Conservation (phyloP, 2,113 vertebrate genomes). For the Dendrocopos noguchii region DNA sequence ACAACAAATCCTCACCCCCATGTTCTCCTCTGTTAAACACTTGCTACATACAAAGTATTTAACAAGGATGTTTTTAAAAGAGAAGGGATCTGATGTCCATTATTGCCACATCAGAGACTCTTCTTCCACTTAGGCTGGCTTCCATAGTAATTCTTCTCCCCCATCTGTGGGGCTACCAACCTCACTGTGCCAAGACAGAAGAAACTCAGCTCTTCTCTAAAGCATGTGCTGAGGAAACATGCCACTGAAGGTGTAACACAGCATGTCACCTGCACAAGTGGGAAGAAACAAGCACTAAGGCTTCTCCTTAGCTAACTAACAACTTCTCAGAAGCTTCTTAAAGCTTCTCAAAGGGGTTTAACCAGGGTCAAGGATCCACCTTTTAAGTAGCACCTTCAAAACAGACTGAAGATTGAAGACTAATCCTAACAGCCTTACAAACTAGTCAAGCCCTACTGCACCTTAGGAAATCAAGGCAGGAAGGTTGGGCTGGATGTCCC, state of each 20-base stretch:
- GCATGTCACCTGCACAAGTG: background rate
- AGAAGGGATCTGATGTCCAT: background rate
- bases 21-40: background rate
- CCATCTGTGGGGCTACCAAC: background rate
- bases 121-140: background rate
- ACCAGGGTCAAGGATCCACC: background rate
- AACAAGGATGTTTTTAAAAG: background rate
- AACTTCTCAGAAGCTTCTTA: background rate
- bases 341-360: background rate
- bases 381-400: background rate
- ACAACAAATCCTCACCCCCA: background rate
- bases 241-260: background rate
- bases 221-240: background rate
- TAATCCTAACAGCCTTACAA: background rate
- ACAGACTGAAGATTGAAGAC: background rate
- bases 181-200: background rate
- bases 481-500: background rate
- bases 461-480: background rate
- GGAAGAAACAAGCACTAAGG: background rate
- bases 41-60: background rate
- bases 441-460: background rate
- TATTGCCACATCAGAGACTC: background rate
- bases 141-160: background rate
- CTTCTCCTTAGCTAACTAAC: background rate
- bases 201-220: background rate